Conservation (phyloP, 1,140 invertebrate species). For the Diorhabda carinulata region DNA sequence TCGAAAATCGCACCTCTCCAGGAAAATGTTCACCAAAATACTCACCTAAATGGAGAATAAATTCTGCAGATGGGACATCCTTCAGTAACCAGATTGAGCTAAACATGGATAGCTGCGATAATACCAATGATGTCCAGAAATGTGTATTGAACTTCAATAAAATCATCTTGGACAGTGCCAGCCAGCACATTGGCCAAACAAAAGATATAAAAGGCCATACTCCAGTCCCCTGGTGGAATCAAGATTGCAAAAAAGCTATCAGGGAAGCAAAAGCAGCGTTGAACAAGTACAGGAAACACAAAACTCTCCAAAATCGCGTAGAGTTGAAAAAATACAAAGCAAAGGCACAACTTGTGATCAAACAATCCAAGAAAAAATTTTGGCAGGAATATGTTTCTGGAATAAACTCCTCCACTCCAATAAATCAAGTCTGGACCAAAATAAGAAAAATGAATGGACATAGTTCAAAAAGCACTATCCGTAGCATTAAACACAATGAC, state of each 20-base stretch:
- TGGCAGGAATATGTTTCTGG: constrained; percentile 12
- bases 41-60: too few species aligned
- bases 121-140: too few species aligned
- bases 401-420: constrained; percentile 8
- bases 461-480: too few species aligned
- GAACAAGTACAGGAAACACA: constrained; percentile 37
- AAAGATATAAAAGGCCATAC: constrained; percentile 17
- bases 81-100: too few species aligned
- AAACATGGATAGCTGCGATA: too few species aligned
- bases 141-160: too few species aligned
- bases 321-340: constrained; percentile 36
- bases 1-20: too few species aligned
- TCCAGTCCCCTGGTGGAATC: constrained; percentile 41
- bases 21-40: too few species aligned
- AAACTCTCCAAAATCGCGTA: constrained; percentile 31
- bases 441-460: neutral
- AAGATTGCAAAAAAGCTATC: constrained; percentile 34
- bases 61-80: too few species aligned
- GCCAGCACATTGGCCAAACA: too few species aligned
- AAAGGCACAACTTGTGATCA: constrained; percentile 9
- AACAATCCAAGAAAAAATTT: constrained; percentile 5
- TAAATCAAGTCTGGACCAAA: constrained; percentile 11
- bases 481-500: too few species aligned
- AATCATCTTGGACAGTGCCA: too few species aligned
- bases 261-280: constrained; percentile 38